Percentiles rank a stretch among this genome's conserved stretches.
Conservation (phyloP, 2,113 vertebrate species). For the Morone chrysops region DNA sequence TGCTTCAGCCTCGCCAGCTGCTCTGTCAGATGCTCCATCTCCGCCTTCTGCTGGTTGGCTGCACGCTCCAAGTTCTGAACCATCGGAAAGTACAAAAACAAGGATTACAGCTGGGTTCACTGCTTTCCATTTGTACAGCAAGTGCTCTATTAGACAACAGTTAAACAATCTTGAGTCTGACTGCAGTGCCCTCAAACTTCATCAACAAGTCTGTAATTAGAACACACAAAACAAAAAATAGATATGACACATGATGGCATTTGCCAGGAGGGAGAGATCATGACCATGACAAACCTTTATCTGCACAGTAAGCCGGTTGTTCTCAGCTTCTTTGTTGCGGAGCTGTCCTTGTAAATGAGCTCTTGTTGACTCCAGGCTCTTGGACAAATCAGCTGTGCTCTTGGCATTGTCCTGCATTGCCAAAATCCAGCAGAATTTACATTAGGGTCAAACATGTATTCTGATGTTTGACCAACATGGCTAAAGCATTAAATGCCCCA, state of each 20-base stretch:
- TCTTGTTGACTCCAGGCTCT: conserved; percentile 87
- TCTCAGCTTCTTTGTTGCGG: conserved; percentile 90
- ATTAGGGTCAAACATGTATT: neutral
- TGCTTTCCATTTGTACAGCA: neutral
- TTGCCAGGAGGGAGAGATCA: neutral
- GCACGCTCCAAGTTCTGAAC: conserved; percentile 88
- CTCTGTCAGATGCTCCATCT: conserved; percentile 83
- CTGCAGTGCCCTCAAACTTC: neutral
- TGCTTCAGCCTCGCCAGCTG: conserved; percentile 85
- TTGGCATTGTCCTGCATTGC: conserved; percentile 85
- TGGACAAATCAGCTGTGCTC: conserved; percentile 85
- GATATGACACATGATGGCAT: neutral
- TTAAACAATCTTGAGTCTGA: neutral
- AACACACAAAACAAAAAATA: neutral
- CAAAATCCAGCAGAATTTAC: neutral
- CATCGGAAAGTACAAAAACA: neutral
- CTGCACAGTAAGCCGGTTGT: conserved; percentile 86
- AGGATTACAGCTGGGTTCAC: neutral
- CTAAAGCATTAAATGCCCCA: neutral
- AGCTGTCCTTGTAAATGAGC: conserved; percentile 90
- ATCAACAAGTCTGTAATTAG: neutral
- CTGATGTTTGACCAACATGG: neutral
- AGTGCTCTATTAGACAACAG: neutral
- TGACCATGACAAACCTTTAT: conserved; percentile 84
- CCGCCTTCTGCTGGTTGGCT: conserved; percentile 85